Evolutionary conservation across 2,888 invertebrate species (phyloP), one percentile per base, ranked within the genome.

Genomic region (Lydus trimaculatus): DNA sequence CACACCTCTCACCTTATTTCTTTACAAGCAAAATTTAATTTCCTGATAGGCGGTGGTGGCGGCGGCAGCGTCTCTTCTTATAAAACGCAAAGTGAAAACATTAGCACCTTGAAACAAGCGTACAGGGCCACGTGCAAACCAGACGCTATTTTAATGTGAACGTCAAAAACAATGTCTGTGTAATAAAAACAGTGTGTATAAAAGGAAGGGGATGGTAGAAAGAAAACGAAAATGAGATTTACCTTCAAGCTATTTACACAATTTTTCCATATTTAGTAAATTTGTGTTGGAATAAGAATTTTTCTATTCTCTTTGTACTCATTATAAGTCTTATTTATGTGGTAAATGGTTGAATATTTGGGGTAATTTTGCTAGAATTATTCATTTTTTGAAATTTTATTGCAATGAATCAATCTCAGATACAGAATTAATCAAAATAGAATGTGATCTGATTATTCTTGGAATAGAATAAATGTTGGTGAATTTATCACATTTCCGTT

Each of bases 11-110:
- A 84, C 84, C 85, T 85, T 84, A 83, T 84, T 84, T 83, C 84
- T 84, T 84, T 83, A 82, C 82, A 80, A 80, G 83, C 81, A 82
- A 85, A 85, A 85, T 85, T 85, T 85, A 85, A 85, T 85, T 85
- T 85, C 85, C 85, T 84, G 84, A 81, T 52, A 52, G 52, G 2
- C 48, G 48, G 20, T 20, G 17, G 78, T 15, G 7, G 5, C 11
- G 8, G 5, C 39, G n/a, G 15, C 39, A 39, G 15, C 83, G 82
- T 82, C 83, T 82, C 79, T 80, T 80, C 81, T 80, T 80, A 79
- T 81, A 79, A 69, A 81, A 81, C 81, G 82, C 81, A 80, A 82
- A 83, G 83, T 82, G 83, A 84, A 84, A 84, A 85, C 85, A 85
- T 84, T 85, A 85, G 83, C 85, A 84, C 84, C 83, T 83, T 82